phyloP scores from a whole-genome alignment of 2,113 vertebrate species.

The Craseonycteris thonglongyai region DNA sequence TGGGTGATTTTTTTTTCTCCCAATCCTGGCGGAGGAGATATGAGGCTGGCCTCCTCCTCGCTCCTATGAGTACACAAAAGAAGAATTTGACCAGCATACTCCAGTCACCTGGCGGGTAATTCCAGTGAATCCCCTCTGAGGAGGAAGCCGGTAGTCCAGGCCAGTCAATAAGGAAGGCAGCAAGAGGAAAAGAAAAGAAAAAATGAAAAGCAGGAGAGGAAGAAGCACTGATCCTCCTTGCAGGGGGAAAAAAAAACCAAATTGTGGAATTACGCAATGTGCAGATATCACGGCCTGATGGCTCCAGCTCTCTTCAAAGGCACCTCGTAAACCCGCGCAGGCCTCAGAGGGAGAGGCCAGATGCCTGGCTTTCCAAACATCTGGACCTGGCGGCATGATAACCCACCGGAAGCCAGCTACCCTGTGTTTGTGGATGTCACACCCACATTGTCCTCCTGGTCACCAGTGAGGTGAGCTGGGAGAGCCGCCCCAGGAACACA shows the following conservation, averaged over 20 bases:
- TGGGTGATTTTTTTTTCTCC: background rate
- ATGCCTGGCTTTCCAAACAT: conserved; percentile 54
- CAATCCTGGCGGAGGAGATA: background rate
- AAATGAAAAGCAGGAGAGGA: background rate
- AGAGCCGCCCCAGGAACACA: background rate
- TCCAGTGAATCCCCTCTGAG: background rate
- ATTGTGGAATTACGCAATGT: background rate
- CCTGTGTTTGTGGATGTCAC: fast-evolving
- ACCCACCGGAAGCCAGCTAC: conserved; percentile 45
- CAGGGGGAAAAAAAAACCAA: conserved; percentile 61
- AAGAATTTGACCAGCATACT: background rate
- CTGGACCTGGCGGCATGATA: conserved; percentile 30
- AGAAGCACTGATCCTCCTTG: background rate
- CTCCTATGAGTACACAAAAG: background rate
- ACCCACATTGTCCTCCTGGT: background rate
- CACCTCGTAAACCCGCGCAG: conserved; percentile 55
- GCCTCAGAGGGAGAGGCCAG: conserved; percentile 52
- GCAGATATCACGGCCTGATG: conserved; percentile 44
- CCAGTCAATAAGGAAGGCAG: background rate
- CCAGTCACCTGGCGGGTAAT: background rate
- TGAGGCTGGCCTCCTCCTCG: background rate
- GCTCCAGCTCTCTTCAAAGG: conserved; percentile 68
- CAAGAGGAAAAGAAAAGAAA: background rate
- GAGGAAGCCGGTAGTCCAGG: background rate
- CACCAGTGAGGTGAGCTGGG: background rate